Conservation (phyloP, 2,113 vertebrate species). For the Thamnophis sirtalis region DNA sequence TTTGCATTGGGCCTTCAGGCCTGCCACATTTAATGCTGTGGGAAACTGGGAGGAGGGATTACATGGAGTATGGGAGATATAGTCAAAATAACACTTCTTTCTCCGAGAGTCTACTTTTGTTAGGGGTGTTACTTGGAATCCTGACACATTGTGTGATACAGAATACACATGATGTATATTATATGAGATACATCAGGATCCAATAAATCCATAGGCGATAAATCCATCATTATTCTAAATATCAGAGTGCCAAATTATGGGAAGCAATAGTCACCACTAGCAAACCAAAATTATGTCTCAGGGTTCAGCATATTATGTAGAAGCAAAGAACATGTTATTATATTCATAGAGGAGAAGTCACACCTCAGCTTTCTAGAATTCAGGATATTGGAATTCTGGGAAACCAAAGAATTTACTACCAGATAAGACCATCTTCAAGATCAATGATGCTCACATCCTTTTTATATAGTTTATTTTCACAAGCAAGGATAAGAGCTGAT, state of each 20-base stretch:
- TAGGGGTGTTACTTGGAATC: too few species aligned
- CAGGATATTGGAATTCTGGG: background rate
- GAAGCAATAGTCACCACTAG: background rate
- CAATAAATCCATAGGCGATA: background rate
- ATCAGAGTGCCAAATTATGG: background rate
- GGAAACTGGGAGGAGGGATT: too few species aligned
- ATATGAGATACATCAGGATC: background rate
- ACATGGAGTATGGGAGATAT: too few species aligned
- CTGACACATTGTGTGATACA: fast-evolving
- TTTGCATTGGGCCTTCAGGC: too few species aligned
- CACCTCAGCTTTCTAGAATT: background rate
- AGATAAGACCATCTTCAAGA: background rate
- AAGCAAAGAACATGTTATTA: background rate
- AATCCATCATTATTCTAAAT: background rate
- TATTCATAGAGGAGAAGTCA: background rate
- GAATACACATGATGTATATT: background rate
- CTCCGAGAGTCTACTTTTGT: too few species aligned
- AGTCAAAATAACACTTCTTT: too few species aligned
- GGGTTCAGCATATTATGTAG: background rate
- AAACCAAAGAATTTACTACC: background rate
- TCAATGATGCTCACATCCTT: background rate
- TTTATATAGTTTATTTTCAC: background rate
- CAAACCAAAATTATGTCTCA: background rate
- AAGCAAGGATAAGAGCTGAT: slow-evolving; percentile 15
- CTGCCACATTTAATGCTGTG: too few species aligned